Evolutionary conservation across 2,888 invertebrate species (phyloP), one percentile per base, ranked within the genome.

Genomic region (Strigamia crassipes): DNA sequence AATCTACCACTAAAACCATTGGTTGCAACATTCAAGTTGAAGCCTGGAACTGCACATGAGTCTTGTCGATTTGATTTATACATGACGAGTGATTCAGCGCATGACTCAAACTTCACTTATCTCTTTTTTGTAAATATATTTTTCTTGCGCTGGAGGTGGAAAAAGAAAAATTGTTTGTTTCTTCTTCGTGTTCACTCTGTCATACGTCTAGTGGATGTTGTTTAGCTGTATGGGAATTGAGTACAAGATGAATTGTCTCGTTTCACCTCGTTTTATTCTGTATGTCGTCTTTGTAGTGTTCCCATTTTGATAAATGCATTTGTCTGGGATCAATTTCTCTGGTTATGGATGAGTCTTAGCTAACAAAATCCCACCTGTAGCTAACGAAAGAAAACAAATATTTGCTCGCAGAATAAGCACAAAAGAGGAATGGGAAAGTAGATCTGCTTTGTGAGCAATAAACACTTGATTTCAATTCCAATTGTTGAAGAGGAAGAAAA

Each of bases 311-410:
- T 73, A 73, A 73, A 73, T 73, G 73, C 73, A 73, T 73, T 73
- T 73, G 73, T 73, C 13, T 27, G 27, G 73, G 73, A 73, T 73
- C 73, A 73, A 73, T 73, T 73, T 73, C 73, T 73, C 73, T 31
- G 73, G 73, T 73, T 73, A 73, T 73, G 73, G 73, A 73, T 73
- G 73, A 27, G n/a, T 73, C 73, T 73, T 73, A 73, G 73, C 73
- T 73, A 73, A 73, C 27, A 31, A 73, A 73, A 73, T 73, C 73
- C 73, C 73, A 73, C 73, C 73, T 73, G 73, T 73, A 73, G 73
- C 73, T 73, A 73, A 15, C n/a, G n/a, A 21, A 51, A 31, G 73
- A 73, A 27, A 73, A 73, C 13, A 73, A 73, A 73, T 73, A 73
- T 73, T 73, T 73, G 73, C 73, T 27, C 73, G 31, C 27, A 73